These are phyloP conservation scores for Muraenolepis orangiensis DNA, from an alignment of 2,797 vertebrate species.

Conservation along the genomic window DNA sequence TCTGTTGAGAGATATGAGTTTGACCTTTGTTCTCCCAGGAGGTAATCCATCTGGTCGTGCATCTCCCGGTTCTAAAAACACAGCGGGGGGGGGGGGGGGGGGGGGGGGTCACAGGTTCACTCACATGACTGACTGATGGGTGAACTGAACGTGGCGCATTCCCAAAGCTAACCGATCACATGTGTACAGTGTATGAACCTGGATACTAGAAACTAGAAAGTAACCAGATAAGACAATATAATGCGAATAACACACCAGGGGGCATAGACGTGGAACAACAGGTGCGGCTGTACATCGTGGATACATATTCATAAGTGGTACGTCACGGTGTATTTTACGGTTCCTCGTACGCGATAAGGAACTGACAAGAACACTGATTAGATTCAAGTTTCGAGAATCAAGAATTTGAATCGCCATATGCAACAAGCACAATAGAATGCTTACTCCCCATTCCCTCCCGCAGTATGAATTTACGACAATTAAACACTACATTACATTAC, in stretches of 20 bases:
- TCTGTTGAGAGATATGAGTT: constrained; percentile 61
- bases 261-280: neutral
- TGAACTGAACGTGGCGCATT: neutral
- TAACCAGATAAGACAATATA: neutral
- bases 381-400: too few relatives aligned
- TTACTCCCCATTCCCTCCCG: too few relatives aligned
- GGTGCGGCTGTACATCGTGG: neutral
- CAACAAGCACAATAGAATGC: too few relatives aligned
- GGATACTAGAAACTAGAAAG: neutral
- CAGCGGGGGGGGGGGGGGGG: constrained; percentile 12
- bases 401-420: too few relatives aligned
- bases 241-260: neutral
- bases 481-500: too few relatives aligned
- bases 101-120: constrained; percentile 30
- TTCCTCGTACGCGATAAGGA: neutral
- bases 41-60: constrained; percentile 89
- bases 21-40: constrained; percentile 73
- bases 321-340: neutral
- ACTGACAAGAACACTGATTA: too few relatives aligned
- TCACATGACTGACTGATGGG: neutral
- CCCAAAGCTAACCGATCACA: neutral
- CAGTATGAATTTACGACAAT: too few relatives aligned
- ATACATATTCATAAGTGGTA: neutral
- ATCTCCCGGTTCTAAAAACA: constrained; percentile 86
- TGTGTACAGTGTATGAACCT: neutral